phyloP scores from a whole-genome alignment of 1,140 invertebrate species.

The Ditylenchus dipsaci region DNA sequence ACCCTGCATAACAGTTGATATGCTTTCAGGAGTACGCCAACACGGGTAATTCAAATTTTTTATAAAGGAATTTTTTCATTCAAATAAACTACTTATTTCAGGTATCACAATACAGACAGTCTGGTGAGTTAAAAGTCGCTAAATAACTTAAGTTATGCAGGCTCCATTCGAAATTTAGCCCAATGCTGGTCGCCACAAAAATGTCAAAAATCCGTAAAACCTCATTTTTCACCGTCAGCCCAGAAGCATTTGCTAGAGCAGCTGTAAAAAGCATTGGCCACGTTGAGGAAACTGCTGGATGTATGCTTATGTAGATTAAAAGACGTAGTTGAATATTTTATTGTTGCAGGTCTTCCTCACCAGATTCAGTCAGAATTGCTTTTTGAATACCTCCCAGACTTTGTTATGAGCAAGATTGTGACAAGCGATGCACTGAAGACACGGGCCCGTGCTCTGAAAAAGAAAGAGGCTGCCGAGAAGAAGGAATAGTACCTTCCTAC shows the following conservation, averaged over 20 bases:
- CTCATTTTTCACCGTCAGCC: constrained; percentile 49
- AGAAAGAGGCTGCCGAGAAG: constrained; percentile 46
- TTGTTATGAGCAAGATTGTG: constrained; percentile 42
- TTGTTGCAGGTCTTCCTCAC: constrained; percentile 24
- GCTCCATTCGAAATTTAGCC: constrained; percentile 7
- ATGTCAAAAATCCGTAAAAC: constrained; percentile 48
- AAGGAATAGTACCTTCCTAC: constrained; percentile 16
- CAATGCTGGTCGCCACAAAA: constrained; percentile 56
- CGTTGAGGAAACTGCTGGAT: constrained; percentile 50
- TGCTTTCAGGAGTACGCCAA: constrained; percentile 48
- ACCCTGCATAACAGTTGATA: no score
- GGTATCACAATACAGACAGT: constrained; percentile 17
- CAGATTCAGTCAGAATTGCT: constrained; percentile 49
- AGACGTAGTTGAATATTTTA: no score
- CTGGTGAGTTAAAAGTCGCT: neutral
- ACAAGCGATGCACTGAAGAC: constrained; percentile 43
- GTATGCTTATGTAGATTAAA: constrained; percentile 13
- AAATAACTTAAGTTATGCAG: no score
- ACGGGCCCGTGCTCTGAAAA: constrained; percentile 48
- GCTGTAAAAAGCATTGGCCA: constrained; percentile 49
- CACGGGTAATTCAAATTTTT: constrained; percentile 44
- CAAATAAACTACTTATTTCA: no score
- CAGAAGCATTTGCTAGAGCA: constrained; percentile 29
- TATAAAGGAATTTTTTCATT: neutral
- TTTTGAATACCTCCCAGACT: constrained; percentile 37